Base-by-base conservation (phyloP, 1,140 invertebrate species). In the Vanessa atalanta region DNA sequence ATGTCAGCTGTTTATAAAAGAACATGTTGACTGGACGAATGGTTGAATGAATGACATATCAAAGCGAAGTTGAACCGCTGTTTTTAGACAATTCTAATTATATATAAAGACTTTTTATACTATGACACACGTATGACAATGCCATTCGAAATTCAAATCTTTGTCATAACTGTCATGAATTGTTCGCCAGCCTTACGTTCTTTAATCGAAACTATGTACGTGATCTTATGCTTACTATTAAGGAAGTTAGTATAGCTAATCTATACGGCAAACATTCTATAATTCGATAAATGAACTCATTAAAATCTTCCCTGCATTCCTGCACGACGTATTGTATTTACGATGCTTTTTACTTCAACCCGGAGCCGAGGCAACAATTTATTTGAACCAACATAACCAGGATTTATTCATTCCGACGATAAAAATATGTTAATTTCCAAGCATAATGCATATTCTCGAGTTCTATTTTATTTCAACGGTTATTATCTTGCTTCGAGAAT, bases 341-440 rank as follows among this genome's bases (percentile, higher is more conserved):
- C 65, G 31, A 55, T 51, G 65, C 43, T 72, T 65, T 47, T 72
- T 72, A 65, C 63, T 65, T 65, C 16, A 63, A 31, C 70, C 63
- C 31, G 13, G 51, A 61, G 70, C 20, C 7, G 16, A 71, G 9
- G 37, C 71, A 61, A 67, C 64, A 67, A 72, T 73, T 73, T 73
- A 73, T 73, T 73, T 73, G 47, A 65, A 73, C 71, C 71, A 72
- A 72, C 64, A 63, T 53, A 73, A 73, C 72, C 48, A 64, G 48
- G 72, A 73, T 73, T 73, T 73, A 73, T 73, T 68, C 65, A 69
- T 73, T 64, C 66, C 55, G 16, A 73, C 57, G 47, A 69, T 73
- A 73, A 67, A 73, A 73, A 73, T 73, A 73, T 73, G 72, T 69
- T 73, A 73, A 73, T 73, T 73, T 67, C 47, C 63, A 65, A 47